Evolutionary conservation across 2,888 invertebrate species (phyloP), one percentile per base, ranked within the genome.

Genomic region (Troglohyphantes excavatus): DNA sequence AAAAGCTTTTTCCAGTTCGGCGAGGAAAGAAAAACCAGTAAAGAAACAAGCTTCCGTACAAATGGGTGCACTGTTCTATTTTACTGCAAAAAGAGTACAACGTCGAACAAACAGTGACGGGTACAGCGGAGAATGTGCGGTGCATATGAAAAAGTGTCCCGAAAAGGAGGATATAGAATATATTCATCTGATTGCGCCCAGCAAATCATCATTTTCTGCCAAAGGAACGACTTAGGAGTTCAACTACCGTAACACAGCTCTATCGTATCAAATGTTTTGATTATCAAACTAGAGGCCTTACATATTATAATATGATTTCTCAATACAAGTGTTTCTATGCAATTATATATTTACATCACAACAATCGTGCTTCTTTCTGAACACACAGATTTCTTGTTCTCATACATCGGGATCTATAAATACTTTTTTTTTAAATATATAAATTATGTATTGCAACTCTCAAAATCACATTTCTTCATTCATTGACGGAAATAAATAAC

Each of bases 61-160:
- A 61, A 53, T 17, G 7, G 39, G 85, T 81, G 83, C 73, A 75
- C 21, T 79, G 79, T 79, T 68, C 85, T 90, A 81, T 75, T 73
- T 53, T 68, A 84, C 63, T 78, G 84, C 84, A 65, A 84, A 84
- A 90, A 90, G 83, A 90, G 84, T 78, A 90, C 79, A 83, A 84
- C 70, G 82, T 76, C 63, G 61, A 89, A 89, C 90, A 83, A 78
- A 72, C 84, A 84, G 84, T 90, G 90, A 89, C 68, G 75, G 73
- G 73, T 72, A 90, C 81, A 75, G 65, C 78, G 67, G 79, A 85
- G 85, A 67, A 63, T 75, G 90, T 90, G 79, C 90, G 29, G 90
- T 90, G 90, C 90, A 81, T 90, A 90, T 90, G 90, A 90, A 89
- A 89, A 90, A 90, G 90, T 85, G 90, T 81, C 29, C 90, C 82